Evolutionary conservation across 2,888 invertebrate genomes (phyloP).

Genomic region (Matsumyia berberina): DNA sequence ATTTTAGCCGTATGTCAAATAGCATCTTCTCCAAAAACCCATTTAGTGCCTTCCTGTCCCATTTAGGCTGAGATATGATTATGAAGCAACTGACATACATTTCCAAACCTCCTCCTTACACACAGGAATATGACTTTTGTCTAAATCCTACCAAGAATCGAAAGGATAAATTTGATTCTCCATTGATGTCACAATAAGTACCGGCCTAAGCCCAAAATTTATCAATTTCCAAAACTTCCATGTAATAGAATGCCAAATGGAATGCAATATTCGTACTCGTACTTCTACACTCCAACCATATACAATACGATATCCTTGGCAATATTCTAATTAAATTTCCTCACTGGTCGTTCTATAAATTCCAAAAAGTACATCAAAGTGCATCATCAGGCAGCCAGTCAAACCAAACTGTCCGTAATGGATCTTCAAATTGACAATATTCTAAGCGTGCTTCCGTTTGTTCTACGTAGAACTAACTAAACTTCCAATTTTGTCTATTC

Average conservation of each 20-base stretch:
- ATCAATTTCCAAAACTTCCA: not conserved
- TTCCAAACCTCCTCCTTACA: too few species aligned
- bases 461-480: conserved; percentile 13
- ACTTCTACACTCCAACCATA: conserved; percentile 13
- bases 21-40: too few species aligned
- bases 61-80: too few species aligned
- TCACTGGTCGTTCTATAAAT: not conserved
- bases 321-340: conserved; percentile 39
- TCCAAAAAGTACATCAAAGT: not conserved
- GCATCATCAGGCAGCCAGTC: conserved; percentile 16
- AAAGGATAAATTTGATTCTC: conserved; percentile 3
- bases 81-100: too few species aligned
- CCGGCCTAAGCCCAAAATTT: not conserved
- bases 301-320: conserved; percentile 33
- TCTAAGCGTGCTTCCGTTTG: not conserved
- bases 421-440: conserved; percentile 36
- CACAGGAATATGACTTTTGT: not conserved
- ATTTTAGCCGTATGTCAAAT: too few species aligned
- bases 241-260: conserved; percentile 23
- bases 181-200: not conserved
- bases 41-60: too few species aligned
- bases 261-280: too few species aligned
- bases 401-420: conserved; percentile 12
- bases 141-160: not conserved
- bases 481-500: conserved; percentile 30